Conservation (phyloP, 1,140 invertebrate genomes). For the Limonius californicus region DNA sequence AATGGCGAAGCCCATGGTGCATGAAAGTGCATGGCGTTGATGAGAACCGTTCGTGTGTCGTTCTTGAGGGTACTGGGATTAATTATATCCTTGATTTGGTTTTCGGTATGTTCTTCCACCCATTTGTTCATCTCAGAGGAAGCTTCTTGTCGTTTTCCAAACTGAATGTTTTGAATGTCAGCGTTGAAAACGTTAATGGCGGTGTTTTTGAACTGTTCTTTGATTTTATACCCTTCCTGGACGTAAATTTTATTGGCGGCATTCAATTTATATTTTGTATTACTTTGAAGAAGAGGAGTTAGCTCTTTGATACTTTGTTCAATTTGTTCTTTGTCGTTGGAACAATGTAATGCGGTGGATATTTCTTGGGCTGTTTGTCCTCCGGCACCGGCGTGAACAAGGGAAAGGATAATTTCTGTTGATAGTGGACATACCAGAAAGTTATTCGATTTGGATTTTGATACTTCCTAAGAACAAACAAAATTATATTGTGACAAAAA, state of each 20-base stretch:
- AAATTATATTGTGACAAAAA: too few relatives aligned
- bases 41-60: not conserved
- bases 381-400: too few relatives aligned
- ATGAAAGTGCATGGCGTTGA: not conserved
- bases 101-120: constrained; percentile 64
- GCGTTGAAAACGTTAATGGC: not conserved
- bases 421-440: too few relatives aligned
- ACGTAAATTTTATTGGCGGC: not conserved
- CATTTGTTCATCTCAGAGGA: constrained; percentile 59
- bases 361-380: too few relatives aligned
- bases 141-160: constrained; percentile 40
- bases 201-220: not conserved
- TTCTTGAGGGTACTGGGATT: constrained; percentile 38
- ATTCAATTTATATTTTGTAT: too few relatives aligned
- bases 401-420: too few relatives aligned
- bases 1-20: not conserved
- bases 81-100: constrained; percentile 64
- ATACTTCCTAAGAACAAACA: too few relatives aligned
- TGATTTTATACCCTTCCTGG: not conserved
- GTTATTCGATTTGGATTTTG: too few relatives aligned
- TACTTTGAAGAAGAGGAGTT: too few relatives aligned
- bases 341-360: too few relatives aligned
- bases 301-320: too few relatives aligned
- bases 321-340: too few relatives aligned
- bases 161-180: constrained; percentile 46